phyloP scores from a whole-genome alignment of 2,888 invertebrate species.

The Temnothorax unifasciatus region DNA sequence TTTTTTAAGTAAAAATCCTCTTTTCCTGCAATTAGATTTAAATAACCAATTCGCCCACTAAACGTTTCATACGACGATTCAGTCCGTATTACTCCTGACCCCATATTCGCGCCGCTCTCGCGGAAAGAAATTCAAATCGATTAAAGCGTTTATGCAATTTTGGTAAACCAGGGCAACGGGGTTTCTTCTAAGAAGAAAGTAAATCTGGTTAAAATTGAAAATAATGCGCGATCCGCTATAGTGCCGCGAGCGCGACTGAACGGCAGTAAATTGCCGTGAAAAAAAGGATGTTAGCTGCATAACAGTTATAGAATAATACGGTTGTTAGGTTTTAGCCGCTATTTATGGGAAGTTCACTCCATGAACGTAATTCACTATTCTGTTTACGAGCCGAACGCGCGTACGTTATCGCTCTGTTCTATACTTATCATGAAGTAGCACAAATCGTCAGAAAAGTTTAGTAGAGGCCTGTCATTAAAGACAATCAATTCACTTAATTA shows the following conservation, averaged over 20 bases:
- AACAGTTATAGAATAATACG: conserved; percentile 55
- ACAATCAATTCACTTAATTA: too few species aligned
- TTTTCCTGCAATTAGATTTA: neutral
- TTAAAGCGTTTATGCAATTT: conserved; percentile 38
- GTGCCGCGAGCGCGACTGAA: conserved; percentile 52
- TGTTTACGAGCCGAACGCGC: conserved; percentile 25
- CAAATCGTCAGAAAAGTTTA: too few species aligned
- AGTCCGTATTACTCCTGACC: neutral
- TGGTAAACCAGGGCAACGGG: conserved; percentile 23
- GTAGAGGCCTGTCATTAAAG: too few species aligned
- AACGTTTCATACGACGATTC: neutral
- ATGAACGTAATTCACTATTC: conserved; percentile 14
- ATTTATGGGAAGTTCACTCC: conserved; percentile 30
- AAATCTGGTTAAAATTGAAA: conserved; percentile 54
- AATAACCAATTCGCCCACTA: neutral
- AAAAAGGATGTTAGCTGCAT: conserved; percentile 32
- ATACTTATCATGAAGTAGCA: conserved; percentile 6
- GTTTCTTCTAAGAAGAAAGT: conserved; percentile 44
- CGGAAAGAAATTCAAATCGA: conserved; percentile 23
- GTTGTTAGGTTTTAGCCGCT: conserved; percentile 50
- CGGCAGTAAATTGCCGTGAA: conserved; percentile 57
- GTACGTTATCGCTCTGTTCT: conserved; percentile 29
- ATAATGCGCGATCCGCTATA: conserved; percentile 53
- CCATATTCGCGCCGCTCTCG: neutral
- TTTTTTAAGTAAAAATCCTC: neutral